phyloP scores from a whole-genome alignment of 2,888 invertebrate species.

The Drosophila neutralis region DNA sequence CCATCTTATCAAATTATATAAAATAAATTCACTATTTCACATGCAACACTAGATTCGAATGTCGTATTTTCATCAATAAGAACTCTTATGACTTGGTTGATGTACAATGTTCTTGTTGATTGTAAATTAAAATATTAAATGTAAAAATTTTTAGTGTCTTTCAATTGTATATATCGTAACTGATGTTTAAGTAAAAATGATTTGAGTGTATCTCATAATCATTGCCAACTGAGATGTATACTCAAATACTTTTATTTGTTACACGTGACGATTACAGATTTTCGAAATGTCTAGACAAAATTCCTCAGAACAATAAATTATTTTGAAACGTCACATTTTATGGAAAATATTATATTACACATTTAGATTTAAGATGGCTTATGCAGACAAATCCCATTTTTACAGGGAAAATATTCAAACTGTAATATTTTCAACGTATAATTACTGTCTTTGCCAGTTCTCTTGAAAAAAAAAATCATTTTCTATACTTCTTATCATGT shows the following conservation, averaged over 20 bases:
- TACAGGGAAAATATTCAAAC: neutral
- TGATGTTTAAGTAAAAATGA: conserved; percentile 49
- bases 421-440: neutral
- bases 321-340: neutral
- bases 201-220: conserved; percentile 5
- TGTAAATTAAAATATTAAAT: conserved; percentile 55
- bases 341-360: neutral
- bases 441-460: too few relatives aligned
- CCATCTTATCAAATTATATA: conserved; percentile 60
- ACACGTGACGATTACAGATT: neutral
- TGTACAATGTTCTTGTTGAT: conserved; percentile 28
- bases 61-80: too few relatives aligned
- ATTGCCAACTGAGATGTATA: conserved; percentile 26
- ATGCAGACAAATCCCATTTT: neutral
- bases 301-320: neutral
- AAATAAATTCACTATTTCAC: conserved; percentile 18
- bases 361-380: neutral
- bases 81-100: conserved; percentile 1
- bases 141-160: conserved; percentile 46
- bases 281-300: neutral
- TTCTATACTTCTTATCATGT: neutral
- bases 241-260: neutral
- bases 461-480: neutral
- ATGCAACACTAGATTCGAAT: conserved; percentile 7
- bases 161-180: conserved; percentile 54